Evolutionary conservation across 30 jellyfish, hydroid and myxozoan genomes (phyloP), one percentile per base, ranked within the genome.

Genomic region (Sanderia malayensis): DNA sequence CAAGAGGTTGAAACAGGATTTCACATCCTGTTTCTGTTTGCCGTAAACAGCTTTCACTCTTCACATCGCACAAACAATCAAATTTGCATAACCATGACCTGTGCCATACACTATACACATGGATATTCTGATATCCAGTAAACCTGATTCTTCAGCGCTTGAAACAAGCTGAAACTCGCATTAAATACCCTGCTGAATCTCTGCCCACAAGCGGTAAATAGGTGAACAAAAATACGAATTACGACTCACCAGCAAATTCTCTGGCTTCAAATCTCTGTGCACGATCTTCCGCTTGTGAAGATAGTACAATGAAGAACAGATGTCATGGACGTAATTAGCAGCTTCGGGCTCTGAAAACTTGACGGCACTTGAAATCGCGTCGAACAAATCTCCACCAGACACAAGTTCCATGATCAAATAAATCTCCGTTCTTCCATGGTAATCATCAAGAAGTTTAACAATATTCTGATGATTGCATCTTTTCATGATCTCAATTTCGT

Each of bases 241-340:
- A 33, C 37, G 58, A 70, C 98, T 76, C 58, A 92, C 98, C 98
- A 92, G 37, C 26, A 92, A 44, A 49, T 92, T 92, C 61, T 92
- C 98, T 37, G 98, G 98, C 78, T 92, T 92, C 58, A 92, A 47
- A 73, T 92, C 98, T 70, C 98, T 52, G 65, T 92, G 98, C 1
- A 92, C 95, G 46, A 92, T 79, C 60, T 79, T 79, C 32, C 96
- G 71, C 61, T 84, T 81, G 69, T 92, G 98, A 2, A 92, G 89
- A 57, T 92, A 92, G 53, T 84, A 81, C 44, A 92, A 71, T 25
- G 96, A 96, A n/a, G 93, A 70, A 60, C 95, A 92, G 18, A 92
- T 55, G 33, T 92, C 98, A 44, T 87, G 84, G 13, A 77, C 84
- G 44, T 74, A 92, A 34, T 71, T 47, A 10, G 95, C 96, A 23